phyloP scores from a whole-genome alignment of 2,113 vertebrate species.

The Megaceryle torquata region DNA sequence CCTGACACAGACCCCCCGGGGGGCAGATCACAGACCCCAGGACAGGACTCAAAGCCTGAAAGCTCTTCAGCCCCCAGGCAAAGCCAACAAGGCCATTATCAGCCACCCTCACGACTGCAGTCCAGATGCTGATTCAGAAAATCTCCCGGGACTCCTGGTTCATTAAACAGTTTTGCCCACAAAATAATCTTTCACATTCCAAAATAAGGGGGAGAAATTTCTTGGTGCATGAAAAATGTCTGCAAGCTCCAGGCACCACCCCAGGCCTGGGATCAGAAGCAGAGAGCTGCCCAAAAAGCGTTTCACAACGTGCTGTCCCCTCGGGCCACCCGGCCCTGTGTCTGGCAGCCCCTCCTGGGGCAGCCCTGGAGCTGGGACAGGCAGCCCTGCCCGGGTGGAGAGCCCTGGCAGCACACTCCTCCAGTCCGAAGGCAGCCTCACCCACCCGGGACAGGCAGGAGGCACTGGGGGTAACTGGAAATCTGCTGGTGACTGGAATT shows the following conservation, averaged over 20 bases:
- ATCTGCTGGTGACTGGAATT: neutral
- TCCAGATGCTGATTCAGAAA: neutral
- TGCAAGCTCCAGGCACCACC: neutral
- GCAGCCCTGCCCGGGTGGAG: neutral
- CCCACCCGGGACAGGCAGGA: neutral
- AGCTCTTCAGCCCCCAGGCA: neutral
- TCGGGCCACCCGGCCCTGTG: neutral
- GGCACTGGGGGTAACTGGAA: neutral
- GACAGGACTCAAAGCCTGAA: neutral
- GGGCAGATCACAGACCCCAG: neutral
- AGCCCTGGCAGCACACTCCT: neutral
- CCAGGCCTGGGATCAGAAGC: neutral
- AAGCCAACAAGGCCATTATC: neutral
- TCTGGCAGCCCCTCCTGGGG: neutral
- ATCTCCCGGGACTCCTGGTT: neutral
- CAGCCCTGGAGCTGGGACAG: neutral
- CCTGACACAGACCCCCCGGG: neutral
- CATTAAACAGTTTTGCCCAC: neutral
- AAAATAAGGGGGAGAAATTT: neutral
- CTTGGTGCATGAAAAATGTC: neutral
- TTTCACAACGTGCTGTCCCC: neutral
- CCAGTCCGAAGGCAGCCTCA: neutral
- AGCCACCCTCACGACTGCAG: accelerated
- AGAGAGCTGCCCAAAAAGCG: neutral
- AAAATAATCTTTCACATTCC: neutral